These are phyloP conservation scores for Gastrophryne carolinensis DNA, from an alignment of 2,797 vertebrate genomes.

Conservation along the genomic window DNA sequence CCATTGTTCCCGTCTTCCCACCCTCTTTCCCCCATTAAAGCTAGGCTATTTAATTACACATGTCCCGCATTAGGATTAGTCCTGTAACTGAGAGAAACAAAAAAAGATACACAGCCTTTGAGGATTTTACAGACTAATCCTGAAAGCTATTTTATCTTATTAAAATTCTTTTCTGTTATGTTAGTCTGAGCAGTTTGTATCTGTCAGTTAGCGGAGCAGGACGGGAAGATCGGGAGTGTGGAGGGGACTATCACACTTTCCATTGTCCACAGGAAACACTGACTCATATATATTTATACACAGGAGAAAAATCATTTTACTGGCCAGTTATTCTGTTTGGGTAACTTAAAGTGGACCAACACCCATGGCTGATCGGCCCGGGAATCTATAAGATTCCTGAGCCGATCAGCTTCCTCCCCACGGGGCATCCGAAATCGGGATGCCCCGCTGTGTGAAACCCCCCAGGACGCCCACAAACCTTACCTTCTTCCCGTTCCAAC, in stretches of 20 bases:
- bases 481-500: no score
- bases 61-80: conserved; percentile 16
- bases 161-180: conserved; percentile 25
- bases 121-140: conserved; percentile 24
- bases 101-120: conserved; percentile 2
- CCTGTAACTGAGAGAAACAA: neutral
- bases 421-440: no score
- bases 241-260: conserved; percentile 9
- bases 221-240: neutral
- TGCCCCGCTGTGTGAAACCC: no score
- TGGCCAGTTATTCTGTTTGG: neutral
- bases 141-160: conserved; percentile 5
- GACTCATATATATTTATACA: conserved; percentile 23
- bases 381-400: no score
- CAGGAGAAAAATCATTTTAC: neutral
- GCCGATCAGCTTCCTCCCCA: no score
- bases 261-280: conserved; percentile 29
- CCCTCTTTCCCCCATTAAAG: conserved; percentile 12
- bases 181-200: neutral
- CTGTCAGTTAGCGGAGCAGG: neutral
- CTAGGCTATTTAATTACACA: conserved; percentile 23
- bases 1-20: neutral
- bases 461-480: no score
- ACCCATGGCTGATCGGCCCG: no score
- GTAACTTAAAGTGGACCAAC: neutral